Conservation (phyloP, 1,140 invertebrate species). For the Heliothis subflexa region DNA sequence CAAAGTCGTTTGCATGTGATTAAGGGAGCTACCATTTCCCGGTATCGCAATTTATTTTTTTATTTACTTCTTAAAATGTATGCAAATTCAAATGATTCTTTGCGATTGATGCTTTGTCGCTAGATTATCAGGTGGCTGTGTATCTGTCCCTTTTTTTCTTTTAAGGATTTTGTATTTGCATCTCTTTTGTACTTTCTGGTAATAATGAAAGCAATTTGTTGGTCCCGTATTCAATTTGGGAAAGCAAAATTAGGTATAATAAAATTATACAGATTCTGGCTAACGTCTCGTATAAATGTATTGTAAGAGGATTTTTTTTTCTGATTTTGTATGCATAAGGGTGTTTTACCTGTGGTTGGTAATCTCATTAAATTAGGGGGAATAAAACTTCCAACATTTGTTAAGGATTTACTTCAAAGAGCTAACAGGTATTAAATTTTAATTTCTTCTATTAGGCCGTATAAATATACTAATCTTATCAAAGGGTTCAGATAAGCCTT, state of each 20-base stretch:
- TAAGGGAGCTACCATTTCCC: conserved; percentile 36
- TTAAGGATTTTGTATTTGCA: conserved; percentile 46
- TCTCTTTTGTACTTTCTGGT: conserved; percentile 52
- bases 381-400: not conserved
- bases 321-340: conserved; percentile 62
- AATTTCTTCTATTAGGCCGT: too few relatives aligned
- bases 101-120: conserved; percentile 68
- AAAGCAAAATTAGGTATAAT: conserved; percentile 73
- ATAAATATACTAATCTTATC: too few relatives aligned
- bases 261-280: conserved; percentile 77
- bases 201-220: conserved; percentile 71
- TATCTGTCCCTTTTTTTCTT: conserved; percentile 54
- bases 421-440: not conserved
- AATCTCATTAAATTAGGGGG: conserved; percentile 62
- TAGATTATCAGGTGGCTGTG: conserved; percentile 62
- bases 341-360: conserved; percentile 68
- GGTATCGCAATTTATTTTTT: conserved; percentile 67
- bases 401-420: not conserved
- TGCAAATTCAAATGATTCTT: conserved; percentile 73
- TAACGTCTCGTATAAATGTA: conserved; percentile 60
- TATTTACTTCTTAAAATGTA: conserved; percentile 76
- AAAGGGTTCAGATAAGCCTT: too few relatives aligned
- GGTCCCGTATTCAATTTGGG: conserved; percentile 68
- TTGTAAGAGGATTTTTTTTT: conserved; percentile 68
- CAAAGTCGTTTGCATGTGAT: conserved; percentile 20